Percentiles rank a stretch among this genome's conserved stretches.
phyloP scores from a whole-genome alignment of 2,888 invertebrate species.

The Matsumyia berberina region DNA sequence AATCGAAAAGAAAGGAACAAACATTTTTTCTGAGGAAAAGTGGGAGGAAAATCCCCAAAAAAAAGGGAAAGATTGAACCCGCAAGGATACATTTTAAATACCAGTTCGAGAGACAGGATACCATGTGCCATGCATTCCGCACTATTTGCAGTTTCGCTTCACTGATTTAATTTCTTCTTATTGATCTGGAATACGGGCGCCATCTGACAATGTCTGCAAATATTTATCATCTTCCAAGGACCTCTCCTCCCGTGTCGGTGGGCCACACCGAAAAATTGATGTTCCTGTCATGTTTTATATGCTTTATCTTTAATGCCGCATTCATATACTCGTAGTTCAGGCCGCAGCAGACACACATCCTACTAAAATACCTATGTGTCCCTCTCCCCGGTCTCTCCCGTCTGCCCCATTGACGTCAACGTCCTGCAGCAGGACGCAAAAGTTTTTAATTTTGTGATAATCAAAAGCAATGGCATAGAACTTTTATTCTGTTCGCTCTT shows the following conservation, averaged over 20 bases:
- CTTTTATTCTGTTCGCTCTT: conserved; percentile 56
- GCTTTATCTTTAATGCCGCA: conserved; percentile 53
- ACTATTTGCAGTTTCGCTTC: conserved; percentile 74
- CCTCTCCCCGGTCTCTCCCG: neutral
- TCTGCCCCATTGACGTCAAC: neutral
- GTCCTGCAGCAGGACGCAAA: conserved; percentile 71
- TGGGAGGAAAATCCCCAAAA: conserved; percentile 15
- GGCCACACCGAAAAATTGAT: conserved; percentile 53
- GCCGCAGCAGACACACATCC: conserved; percentile 57
- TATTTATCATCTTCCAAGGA: conserved; percentile 69
- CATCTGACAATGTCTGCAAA: conserved; percentile 76
- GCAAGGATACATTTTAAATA: conserved; percentile 74
- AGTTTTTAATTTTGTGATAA: conserved; percentile 76
- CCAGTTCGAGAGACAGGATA: conserved; percentile 26
- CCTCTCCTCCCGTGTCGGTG: neutral
- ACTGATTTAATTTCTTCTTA: conserved; percentile 70
- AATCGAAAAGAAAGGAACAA: conserved; percentile 20
- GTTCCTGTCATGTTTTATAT: conserved; percentile 63
- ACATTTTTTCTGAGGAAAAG: conserved; percentile 7
- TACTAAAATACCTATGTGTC: conserved; percentile 25
- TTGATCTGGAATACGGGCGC: conserved; percentile 74
- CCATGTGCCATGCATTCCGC: conserved; percentile 69
- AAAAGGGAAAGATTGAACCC: conserved; percentile 48
- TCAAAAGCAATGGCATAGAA: conserved; percentile 76
- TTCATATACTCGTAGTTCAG: conserved; percentile 52